These are phyloP conservation scores for Hydropsyche tenuis DNA, from an alignment of 1,140 invertebrate species.

Conservation along the genomic window DNA sequence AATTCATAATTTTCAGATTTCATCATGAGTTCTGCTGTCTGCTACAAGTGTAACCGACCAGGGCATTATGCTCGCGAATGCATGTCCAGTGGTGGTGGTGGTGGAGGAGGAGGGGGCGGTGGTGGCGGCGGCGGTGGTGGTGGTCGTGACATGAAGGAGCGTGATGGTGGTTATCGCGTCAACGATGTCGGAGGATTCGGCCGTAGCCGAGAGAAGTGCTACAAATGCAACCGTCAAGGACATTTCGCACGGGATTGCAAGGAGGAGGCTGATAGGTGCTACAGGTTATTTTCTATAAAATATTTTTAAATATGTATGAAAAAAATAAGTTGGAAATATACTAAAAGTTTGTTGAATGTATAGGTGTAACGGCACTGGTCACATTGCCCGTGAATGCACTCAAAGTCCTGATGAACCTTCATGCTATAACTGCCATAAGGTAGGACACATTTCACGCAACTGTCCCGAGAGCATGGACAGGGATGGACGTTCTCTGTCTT, in stretches of 20 bases:
- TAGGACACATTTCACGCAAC: slow-evolving; percentile 86
- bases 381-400: slow-evolving; percentile 89
- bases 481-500: slow-evolving; percentile 67
- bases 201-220: slow-evolving; percentile 79
- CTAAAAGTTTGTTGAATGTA: too few relatives aligned
- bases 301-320: too few relatives aligned
- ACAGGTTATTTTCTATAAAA: slow-evolving; percentile 62
- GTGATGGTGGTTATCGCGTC: slow-evolving; percentile 44
- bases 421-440: slow-evolving; percentile 89
- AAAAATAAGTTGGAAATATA: too few relatives aligned
- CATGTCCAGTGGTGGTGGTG: slow-evolving; percentile 69
- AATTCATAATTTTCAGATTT: slow-evolving; percentile 20
- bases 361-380: slow-evolving; percentile 81
- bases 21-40: slow-evolving; percentile 77
- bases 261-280: slow-evolving; percentile 84
- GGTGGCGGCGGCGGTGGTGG: slow-evolving; percentile 61
- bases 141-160: slow-evolving; percentile 59
- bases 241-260: slow-evolving; percentile 93
- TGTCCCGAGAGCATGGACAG: slow-evolving; percentile 74
- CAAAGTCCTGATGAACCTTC: slow-evolving; percentile 79
- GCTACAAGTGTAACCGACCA: slow-evolving; percentile 89
- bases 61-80: slow-evolving; percentile 89
- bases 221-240: slow-evolving; percentile 93
- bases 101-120: slow-evolving; percentile 60
- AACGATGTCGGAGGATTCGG: slow-evolving; percentile 57